Conservation (phyloP, 2,797 vertebrate species). For the Girardinus metallicus region DNA sequence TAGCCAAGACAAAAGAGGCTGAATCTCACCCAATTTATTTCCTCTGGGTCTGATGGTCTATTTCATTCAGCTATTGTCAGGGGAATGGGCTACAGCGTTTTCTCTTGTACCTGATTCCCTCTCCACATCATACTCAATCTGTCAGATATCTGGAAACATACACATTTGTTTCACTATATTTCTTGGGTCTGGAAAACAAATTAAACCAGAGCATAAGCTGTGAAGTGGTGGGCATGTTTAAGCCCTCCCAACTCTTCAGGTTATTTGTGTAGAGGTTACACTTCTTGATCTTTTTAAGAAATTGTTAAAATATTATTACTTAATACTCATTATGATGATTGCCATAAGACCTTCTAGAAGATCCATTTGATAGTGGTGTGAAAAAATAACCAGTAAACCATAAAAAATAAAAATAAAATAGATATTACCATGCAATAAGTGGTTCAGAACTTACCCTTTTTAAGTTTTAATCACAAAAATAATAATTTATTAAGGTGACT, state of each 20-base stretch:
- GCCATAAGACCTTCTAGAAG: neutral
- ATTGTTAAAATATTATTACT: neutral
- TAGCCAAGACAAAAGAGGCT: conserved; percentile 38
- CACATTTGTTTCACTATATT: neutral
- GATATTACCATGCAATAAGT: neutral
- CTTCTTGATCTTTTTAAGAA: neutral
- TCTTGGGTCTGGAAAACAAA: neutral
- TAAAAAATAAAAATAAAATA: neutral
- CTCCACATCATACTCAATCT: conserved; percentile 41
- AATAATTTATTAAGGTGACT: neutral
- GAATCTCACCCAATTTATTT: conserved; percentile 41
- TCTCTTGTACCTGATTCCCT: conserved; percentile 35
- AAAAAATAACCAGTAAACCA: neutral
- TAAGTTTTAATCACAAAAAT: neutral
- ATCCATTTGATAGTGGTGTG: neutral
- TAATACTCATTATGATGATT: neutral
- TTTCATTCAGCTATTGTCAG: conserved; percentile 49
- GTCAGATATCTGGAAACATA: conserved; percentile 27
- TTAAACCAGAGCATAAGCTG: neutral
- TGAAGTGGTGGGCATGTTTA: neutral
- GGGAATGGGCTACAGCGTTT: conserved; percentile 7
- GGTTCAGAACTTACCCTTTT: neutral
- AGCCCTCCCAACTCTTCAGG: neutral
- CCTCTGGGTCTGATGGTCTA: conserved; percentile 44
- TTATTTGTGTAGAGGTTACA: neutral